A percentile compares a stretch with the other conserved stretches of the same genome.
These are phyloP conservation scores for Aphyosemion australe DNA, from an alignment of 2,113 vertebrate species.

Conservation along the genomic window DNA sequence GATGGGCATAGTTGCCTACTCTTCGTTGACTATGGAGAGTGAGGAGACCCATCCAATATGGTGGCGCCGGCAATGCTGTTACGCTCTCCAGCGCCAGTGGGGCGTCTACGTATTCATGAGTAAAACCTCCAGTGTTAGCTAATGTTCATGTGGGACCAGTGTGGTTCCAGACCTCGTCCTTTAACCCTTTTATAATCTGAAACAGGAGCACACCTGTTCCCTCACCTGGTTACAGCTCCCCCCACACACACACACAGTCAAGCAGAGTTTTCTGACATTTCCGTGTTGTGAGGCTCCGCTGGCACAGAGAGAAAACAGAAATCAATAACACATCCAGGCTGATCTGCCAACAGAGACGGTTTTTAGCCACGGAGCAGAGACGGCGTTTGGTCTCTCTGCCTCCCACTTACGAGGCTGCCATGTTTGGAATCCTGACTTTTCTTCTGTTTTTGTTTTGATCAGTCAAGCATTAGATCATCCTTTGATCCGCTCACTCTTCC, in stretches of 20 bases:
- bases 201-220: neutral
- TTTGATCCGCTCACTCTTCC: constrained; percentile 37
- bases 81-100: too few relatives aligned
- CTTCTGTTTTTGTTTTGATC: constrained; percentile 47
- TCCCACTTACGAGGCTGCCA: constrained; percentile 17
- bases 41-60: too few relatives aligned
- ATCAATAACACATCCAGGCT: constrained; percentile 55
- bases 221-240: constrained; percentile 17
- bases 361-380: constrained; percentile 35
- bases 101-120: too few relatives aligned
- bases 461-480: constrained; percentile 30
- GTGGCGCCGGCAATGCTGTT: too few relatives aligned
- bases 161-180: too few relatives aligned
- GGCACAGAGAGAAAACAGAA: constrained; percentile 42
- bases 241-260: constrained; percentile 12
- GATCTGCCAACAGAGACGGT: constrained; percentile 41
- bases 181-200: constrained; percentile 1
- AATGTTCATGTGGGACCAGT: too few relatives aligned
- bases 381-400: constrained; percentile 8
- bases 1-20: too few relatives aligned
- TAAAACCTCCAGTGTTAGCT: too few relatives aligned
- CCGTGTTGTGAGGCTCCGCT: constrained; percentile 46
- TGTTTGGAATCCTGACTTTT: constrained; percentile 30
- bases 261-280: constrained; percentile 37
- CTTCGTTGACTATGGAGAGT: too few relatives aligned